Conservation (phyloP, 92 coral and sea anemone species). For the Muricea muricata region DNA sequence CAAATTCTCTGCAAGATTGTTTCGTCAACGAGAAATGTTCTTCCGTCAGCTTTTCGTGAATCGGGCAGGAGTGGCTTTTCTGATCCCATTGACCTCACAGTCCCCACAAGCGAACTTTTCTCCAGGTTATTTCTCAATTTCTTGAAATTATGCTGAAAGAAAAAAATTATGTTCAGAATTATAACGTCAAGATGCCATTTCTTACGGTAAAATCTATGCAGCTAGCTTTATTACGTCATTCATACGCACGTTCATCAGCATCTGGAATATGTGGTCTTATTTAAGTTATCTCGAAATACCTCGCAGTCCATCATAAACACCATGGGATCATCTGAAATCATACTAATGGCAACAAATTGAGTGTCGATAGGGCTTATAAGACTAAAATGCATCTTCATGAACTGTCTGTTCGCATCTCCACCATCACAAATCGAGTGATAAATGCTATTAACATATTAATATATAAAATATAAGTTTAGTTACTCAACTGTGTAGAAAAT, state of each 20-base stretch:
- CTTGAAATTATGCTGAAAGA: constrained; percentile 63
- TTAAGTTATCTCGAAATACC: too few relatives aligned
- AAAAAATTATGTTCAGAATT: too few relatives aligned
- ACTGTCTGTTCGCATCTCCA: constrained; percentile 36
- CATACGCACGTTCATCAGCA: not conserved
- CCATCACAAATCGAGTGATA: constrained; percentile 50
- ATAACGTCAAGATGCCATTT: not conserved
- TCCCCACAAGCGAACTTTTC: constrained; percentile 30
- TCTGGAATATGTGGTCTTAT: too few relatives aligned
- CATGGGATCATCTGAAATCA: constrained; percentile 53
- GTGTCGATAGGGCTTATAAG: too few relatives aligned
- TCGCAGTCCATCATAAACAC: constrained; percentile 56
- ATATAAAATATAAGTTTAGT: too few relatives aligned
- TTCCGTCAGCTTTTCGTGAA: constrained; percentile 59
- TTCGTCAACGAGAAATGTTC: constrained; percentile 44
- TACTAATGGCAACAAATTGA: constrained; percentile 34
- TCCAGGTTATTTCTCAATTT: constrained; percentile 60
- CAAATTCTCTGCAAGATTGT: constrained; percentile 57
- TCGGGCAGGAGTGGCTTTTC: constrained; percentile 1
- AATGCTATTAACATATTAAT: constrained; percentile 44
- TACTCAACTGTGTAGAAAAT: too few relatives aligned
- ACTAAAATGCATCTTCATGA: constrained; percentile 34
- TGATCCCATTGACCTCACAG: constrained; percentile 49
- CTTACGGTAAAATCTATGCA: not conserved
- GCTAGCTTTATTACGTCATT: not conserved